Percentiles rank a stretch among this genome's conserved stretches.
These are phyloP conservation scores for Rhodinocichla rosea DNA, from an alignment of 2,113 vertebrate species.

Conservation along the genomic window DNA sequence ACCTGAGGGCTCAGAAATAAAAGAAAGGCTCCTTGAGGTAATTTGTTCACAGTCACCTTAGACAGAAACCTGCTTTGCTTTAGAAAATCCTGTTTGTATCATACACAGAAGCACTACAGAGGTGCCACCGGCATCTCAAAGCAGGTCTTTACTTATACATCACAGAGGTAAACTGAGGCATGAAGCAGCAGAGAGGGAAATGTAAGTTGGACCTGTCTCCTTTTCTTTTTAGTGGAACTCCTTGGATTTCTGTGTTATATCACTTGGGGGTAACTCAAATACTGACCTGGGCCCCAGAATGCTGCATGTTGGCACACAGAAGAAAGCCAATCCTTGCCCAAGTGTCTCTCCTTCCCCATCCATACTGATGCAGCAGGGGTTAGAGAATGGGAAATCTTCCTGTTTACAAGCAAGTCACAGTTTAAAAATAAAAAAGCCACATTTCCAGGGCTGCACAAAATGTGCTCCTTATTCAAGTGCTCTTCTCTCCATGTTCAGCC, in stretches of 20 bases:
- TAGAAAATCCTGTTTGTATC: not conserved
- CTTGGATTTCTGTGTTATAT: not conserved
- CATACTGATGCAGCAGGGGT: not conserved
- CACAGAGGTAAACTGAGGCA: not conserved
- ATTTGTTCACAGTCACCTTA: not conserved
- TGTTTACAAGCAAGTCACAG: not conserved
- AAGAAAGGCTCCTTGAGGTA: not conserved
- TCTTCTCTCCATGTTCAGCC: not conserved
- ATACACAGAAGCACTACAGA: not conserved
- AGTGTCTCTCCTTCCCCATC: not conserved
- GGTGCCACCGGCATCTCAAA: not conserved
- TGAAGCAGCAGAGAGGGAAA: not conserved
- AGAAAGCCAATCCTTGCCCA: not conserved
- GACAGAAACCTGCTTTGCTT: not conserved
- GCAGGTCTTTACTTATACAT: not conserved
- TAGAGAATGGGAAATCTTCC: not conserved
- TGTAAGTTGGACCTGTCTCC: accelerated
- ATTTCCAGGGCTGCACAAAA: not conserved
- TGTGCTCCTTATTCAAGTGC: not conserved
- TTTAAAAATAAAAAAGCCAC: not conserved
- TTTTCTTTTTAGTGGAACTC: not conserved
- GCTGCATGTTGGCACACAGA: not conserved
- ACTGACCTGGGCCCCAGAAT: accelerated
- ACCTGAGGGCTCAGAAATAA: not conserved
- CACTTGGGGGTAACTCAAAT: not conserved